phyloP scores from a whole-genome alignment of 2,888 invertebrate genomes.

The Hartigia nigra region DNA sequence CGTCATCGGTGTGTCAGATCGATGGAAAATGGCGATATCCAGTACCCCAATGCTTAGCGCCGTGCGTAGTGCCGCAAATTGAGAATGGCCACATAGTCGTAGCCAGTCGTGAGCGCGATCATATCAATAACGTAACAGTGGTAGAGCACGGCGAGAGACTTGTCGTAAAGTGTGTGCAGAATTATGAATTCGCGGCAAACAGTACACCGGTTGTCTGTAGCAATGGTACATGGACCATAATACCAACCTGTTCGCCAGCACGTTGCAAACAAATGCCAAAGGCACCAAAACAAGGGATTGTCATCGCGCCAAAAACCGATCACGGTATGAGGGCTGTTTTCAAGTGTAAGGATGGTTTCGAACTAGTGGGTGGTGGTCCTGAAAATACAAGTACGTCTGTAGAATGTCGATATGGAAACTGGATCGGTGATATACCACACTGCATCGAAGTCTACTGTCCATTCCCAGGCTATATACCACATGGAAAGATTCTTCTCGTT shows the following conservation, averaged over 20 bases:
- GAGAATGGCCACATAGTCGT: conserved; percentile 81
- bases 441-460: conserved; percentile 90
- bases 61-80: conserved; percentile 92
- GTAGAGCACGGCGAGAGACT: conserved; percentile 80
- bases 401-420: conserved; percentile 93
- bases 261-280: conserved; percentile 87
- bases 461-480: conserved; percentile 88
- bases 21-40: conserved; percentile 96
- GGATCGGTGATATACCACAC: conserved; percentile 89
- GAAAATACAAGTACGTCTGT: conserved; percentile 76
- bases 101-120: conserved; percentile 63
- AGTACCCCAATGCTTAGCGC: conserved; percentile 91
- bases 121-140: conserved; percentile 66
- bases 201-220: conserved; percentile 85
- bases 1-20: conserved; percentile 91
- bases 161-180: conserved; percentile 83
- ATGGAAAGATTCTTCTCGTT: conserved; percentile 91
- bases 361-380: conserved; percentile 77
- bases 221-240: conserved; percentile 96
- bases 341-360: conserved; percentile 93
- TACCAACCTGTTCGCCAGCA: conserved; percentile 86
- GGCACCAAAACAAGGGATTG: conserved; percentile 92
- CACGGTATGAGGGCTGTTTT: conserved; percentile 96
- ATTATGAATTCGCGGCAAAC: conserved; percentile 86
- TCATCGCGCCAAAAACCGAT: conserved; percentile 96